Conservation (phyloP, 2,113 vertebrate species). For the Spheniscus mendiculus region DNA sequence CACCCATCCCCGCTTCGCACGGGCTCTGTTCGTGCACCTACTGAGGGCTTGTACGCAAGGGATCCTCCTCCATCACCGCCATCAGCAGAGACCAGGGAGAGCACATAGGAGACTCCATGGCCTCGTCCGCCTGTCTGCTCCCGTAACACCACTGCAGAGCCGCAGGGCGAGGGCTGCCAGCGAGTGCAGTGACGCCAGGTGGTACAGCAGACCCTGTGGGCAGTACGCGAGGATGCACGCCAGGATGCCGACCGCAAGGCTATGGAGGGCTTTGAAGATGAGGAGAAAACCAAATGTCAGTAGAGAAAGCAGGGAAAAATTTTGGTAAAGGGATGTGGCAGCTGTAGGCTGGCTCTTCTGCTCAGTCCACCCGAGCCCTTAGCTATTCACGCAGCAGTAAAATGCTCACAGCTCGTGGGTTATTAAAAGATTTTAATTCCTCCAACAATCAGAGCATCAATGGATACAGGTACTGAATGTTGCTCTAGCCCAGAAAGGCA, state of each 20-base stretch:
- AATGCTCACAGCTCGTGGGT: background rate
- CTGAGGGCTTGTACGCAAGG: background rate
- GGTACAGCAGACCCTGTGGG: background rate
- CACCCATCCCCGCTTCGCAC: fast-evolving
- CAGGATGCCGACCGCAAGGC: background rate
- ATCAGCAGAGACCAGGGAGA: background rate
- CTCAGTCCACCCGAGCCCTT: background rate
- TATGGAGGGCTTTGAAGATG: background rate
- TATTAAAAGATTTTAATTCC: background rate
- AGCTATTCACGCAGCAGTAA: background rate
- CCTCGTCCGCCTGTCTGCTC: background rate
- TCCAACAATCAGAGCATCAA: background rate
- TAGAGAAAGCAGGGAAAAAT: background rate
- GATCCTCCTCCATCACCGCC: background rate
- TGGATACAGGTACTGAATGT: background rate
- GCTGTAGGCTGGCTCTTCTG: background rate
- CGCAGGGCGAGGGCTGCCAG: fast-evolving
- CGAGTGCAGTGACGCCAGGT: fast-evolving
- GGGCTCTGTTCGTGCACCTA: background rate
- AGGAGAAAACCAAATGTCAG: background rate
- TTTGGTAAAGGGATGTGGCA: background rate
- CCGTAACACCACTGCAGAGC: fast-evolving
- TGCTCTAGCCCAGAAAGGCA: background rate
- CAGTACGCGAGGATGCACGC: fast-evolving
- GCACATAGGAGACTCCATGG: background rate